Base-by-base conservation (phyloP, 2,113 vertebrate species). In the Cottus gobio region DNA sequence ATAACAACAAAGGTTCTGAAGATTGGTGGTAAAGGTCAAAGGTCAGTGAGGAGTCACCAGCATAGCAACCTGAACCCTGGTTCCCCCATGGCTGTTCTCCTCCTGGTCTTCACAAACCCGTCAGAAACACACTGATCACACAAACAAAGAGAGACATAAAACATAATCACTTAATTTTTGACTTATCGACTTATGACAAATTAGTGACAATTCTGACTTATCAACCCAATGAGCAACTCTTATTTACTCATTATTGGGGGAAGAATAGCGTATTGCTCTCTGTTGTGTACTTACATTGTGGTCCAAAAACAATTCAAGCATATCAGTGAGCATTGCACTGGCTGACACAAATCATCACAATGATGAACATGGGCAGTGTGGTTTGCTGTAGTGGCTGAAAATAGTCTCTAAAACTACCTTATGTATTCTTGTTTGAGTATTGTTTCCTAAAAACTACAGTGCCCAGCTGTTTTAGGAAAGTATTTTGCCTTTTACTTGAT, bases 31-130 rank as follows among this genome's bases (percentile, higher is more conserved):
- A 89, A 88, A 90, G 85, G 86, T 87, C 71, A 16, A 91, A 91
- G 82, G 84, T 92, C 90, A 71, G 90, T 86, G 82, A 92, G 86
- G 89, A 87, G 82, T 90, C 78, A 87, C 87, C 84, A 70, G 67
- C 63, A 54, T 76, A 80, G 87, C 71, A 54, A 79, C 77, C 75
- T 88, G 68, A 84, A 90, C 68, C 80, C 80, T 39, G 54, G 78
- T 61, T 73, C 79, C 82, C 57, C 50, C 15, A 54, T 69, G 80
- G 70, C 80, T 79, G 68, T 89, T 88, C 77, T 85, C 89, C 80
- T 85, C 46, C 79, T 87, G 77, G 71, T 93, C 88, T 89, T 93
- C 81, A 87, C 66, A 81, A 90, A 90, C 86, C 77, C 89, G 85
- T 75, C 87, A 90, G 80, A 50, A 63, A 50, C 77, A 56, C 68